These are phyloP conservation scores for Pyrochroa serraticornis DNA, from an alignment of 2,888 invertebrate species.

Conservation along the genomic window DNA sequence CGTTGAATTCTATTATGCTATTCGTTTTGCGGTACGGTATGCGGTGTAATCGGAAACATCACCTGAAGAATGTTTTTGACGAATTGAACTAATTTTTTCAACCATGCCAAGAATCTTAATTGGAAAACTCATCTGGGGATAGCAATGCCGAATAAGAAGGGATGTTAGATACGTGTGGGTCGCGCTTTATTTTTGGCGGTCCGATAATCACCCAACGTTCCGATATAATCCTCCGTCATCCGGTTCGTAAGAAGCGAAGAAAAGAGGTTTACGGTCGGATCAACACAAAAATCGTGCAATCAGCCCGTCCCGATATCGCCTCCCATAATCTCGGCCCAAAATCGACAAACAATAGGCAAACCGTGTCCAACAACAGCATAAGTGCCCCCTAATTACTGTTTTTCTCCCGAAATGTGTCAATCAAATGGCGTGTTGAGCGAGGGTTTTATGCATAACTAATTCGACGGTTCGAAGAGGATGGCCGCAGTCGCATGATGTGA, in stretches of 20 bases:
- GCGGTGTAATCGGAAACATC: no score
- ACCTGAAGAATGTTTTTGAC: no score
- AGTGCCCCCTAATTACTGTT: constrained; percentile 25
- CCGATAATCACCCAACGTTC: no score
- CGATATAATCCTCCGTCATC: no score
- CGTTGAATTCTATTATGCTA: no score
- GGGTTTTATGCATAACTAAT: constrained; percentile 23
- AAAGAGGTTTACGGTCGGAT: constrained; percentile 13
- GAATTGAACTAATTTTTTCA: no score
- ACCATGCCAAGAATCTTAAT: no score
- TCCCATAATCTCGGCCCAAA: constrained; percentile 11
- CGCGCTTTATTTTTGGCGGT: background rate
- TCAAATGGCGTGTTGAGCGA: constrained; percentile 27
- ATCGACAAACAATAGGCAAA: constrained; percentile 25
- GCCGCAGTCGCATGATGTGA: constrained; percentile 24
- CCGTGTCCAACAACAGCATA: constrained; percentile 18
- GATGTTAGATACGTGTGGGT: no score
- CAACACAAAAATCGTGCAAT: constrained; percentile 18
- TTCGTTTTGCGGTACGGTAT: no score
- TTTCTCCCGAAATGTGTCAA: constrained; percentile 27
- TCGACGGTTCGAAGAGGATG: constrained; percentile 11
- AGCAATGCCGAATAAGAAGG: no score
- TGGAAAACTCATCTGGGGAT: no score
- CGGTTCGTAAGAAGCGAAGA: background rate
- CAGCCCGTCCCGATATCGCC: constrained; percentile 16